Percentiles rank a stretch among this genome's conserved stretches.
phyloP scores from a whole-genome alignment of 2,113 vertebrate genomes.

The Mirza zaza region DNA sequence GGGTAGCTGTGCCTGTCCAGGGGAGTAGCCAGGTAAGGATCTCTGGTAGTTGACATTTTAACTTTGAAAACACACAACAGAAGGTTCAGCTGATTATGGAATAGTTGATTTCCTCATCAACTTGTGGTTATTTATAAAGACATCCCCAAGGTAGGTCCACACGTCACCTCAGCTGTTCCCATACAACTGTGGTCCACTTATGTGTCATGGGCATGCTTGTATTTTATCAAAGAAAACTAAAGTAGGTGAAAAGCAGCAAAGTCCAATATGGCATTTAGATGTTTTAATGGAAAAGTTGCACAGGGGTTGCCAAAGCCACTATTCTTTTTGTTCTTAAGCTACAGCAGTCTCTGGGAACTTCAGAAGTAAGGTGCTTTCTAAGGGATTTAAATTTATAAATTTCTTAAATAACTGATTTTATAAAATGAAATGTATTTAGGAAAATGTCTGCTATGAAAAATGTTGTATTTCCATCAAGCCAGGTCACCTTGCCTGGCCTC shows the following conservation, averaged over 20 bases:
- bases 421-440: not conserved
- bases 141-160: not conserved
- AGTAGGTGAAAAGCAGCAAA: not conserved
- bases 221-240: not conserved
- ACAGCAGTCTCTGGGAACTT: not conserved
- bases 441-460: conserved; percentile 13
- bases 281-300: not conserved
- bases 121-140: not conserved
- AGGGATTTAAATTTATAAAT: not conserved
- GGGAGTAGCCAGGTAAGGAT: not conserved
- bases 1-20: not conserved
- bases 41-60: not conserved
- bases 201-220: too few species aligned
- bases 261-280: not conserved
- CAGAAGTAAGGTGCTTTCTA: not conserved
- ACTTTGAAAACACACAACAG: not conserved
- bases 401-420: not conserved
- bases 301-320: not conserved
- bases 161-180: not conserved
- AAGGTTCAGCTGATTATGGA: not conserved
- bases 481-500: not conserved
- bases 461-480: not conserved
- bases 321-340: not conserved
- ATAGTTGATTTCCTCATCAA: not conserved
- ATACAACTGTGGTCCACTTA: not conserved